Base-by-base conservation (phyloP, 2,888 invertebrate species). In the Frankliniella fusca region DNA sequence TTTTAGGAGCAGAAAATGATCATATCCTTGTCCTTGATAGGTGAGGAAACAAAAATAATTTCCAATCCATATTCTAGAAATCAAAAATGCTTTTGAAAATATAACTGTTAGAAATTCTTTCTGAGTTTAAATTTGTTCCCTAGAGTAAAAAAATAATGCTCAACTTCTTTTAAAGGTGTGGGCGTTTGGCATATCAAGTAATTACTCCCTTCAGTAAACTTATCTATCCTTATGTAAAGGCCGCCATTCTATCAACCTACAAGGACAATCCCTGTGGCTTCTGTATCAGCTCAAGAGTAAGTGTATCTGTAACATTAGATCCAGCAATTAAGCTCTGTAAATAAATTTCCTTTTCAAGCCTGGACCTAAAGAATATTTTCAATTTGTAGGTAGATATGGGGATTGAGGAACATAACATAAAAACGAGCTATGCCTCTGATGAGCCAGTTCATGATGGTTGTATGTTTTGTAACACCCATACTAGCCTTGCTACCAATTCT, bases 131-230 rank as follows among this genome's bases (percentile, higher is more conserved):
- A n/a, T 23, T 23, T 76, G 12, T 10, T 61, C 61, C 61, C 15
- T 61, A 0, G 0, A 61, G n/a, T 61, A 61, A 61, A 15, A 61
- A 15, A 61, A 61, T 18, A 61, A 38, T 38, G 38, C 3, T 38
- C 3, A 38, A 38, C 38, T 38, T 38, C 38, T 20, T 54, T 54
- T 70, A 27, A 81, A 88, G 88, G 20, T 88, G 88, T 84, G 88
- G 88, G 3, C 87, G 86, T 84, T 82, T 88, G 81, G 86, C 87
- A 0, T 88, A 87, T 82, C 87, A 88, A 85, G 86, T 88, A 3
- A 87, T 88, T 70, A 85, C 87, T 28, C 88, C 88, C 0, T 88
- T 88, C 88, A 88, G 88, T 81, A 87, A 87, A 83, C 83, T 88
- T 70, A 86, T 87, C 61, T 87, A 87, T 83, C 88, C 88, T 10